Conservation (phyloP, 2,888 invertebrate species). For the Lepidocyrtoides sp. region DNA sequence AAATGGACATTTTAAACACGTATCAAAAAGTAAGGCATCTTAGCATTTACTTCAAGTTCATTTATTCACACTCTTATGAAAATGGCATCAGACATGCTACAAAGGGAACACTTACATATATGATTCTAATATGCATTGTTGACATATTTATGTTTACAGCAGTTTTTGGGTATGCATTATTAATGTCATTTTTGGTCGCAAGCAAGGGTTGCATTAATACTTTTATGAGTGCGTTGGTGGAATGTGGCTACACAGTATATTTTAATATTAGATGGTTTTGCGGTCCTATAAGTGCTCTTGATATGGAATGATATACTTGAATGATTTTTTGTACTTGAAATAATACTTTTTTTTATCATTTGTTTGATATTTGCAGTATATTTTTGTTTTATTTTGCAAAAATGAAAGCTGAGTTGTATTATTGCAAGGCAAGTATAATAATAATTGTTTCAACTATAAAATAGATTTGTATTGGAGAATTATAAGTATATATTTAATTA, state of each 20-base stretch:
- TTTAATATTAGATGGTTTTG: background rate
- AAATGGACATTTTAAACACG: background rate
- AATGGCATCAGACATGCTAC: background rate
- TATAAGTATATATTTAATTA: background rate
- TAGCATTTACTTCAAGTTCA: background rate
- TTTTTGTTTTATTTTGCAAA: background rate
- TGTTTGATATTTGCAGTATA: slow-evolving; percentile 20
- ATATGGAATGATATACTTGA: background rate
- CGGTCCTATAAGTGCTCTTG: slow-evolving; percentile 54
- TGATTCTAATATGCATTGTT: background rate
- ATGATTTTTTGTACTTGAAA: background rate
- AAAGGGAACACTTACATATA: background rate
- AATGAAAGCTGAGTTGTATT: background rate
- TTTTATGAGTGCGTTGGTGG: background rate
- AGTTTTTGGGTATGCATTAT: background rate
- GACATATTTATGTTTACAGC: background rate
- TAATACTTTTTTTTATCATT: background rate
- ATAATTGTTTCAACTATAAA: background rate
- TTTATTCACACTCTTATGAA: background rate
- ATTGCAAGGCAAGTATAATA: background rate
- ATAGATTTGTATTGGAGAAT: background rate
- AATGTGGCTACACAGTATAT: background rate
- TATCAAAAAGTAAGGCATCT: slow-evolving; percentile 2
- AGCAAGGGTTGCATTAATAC: background rate
- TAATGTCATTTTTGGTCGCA: background rate